Base-by-base conservation (phyloP, 2,888 invertebrate genomes). In the Machimus atricapillus region DNA sequence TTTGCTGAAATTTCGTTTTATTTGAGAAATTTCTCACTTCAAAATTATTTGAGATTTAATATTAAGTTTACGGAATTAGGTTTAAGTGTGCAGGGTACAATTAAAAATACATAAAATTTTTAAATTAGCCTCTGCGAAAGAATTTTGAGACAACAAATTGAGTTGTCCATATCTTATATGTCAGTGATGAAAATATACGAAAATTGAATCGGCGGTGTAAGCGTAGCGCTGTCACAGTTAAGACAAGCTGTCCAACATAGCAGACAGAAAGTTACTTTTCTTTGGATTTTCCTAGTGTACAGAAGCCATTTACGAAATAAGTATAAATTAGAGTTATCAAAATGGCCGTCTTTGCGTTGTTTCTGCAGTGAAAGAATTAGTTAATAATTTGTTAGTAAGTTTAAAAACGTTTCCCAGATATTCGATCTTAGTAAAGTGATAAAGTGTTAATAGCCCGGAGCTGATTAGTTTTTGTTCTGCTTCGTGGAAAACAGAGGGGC, bases 321-420 rank as follows among this genome's bases (percentile, higher is more conserved):
- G 19, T 66, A 66, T 27, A 66, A 66, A 66, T 66, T 66, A 66
- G 66, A 66, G 12, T 66, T 66, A 27, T 27, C 66, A 82, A 82
- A 82, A 82, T 82, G 82, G 82, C 82, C 58, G 82, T 82, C 82
- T 34, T 37, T 82, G 82, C 82, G 82, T 82, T 58, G 82, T 82
- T 82, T 58, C 82, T 96, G 96, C 0, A 93, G 94, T 89, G 94
- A 96, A 90, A 93, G 93, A 85, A 94, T 19, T 34, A 76, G 8
- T 76, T 37, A 9, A 34, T 12, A 76, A 76, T 76, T 66, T 66
- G 3, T 2, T 66, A 27, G 19, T 27, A 9, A 27, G 19, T 27
- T 19, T 27, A 0, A 3, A 23, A 12, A 66, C 66, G 66, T 2
- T 12, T 12, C 12, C 27, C 27, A 58, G 2, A 66, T n/a, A 66